Evolutionary conservation across 2,113 vertebrate species (phyloP).

Genomic region (Hypomesus transpacificus): DNA sequence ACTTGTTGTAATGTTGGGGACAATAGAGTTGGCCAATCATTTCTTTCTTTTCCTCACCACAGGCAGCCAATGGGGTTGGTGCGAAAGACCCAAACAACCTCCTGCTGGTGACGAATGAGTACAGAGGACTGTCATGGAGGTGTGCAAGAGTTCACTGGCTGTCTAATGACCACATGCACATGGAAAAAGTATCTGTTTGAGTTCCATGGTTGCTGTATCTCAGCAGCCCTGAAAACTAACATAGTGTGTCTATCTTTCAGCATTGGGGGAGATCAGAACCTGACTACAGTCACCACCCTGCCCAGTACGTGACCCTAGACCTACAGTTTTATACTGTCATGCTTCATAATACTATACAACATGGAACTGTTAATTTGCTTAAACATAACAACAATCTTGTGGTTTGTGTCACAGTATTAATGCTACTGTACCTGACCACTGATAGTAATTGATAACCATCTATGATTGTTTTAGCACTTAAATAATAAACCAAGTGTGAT

Average conservation of each 20-base stretch:
- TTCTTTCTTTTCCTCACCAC: constrained; percentile 23
- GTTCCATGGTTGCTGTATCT: neutral
- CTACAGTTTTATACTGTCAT: too few species aligned
- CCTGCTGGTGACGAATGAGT: constrained; percentile 70
- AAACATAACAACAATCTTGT: neutral
- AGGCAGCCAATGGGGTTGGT: constrained; percentile 86
- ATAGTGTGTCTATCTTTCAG: constrained; percentile 60
- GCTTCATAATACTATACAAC: neutral
- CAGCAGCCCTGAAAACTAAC: constrained; percentile 13
- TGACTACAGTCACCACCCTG: constrained; percentile 81
- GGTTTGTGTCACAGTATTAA: neutral
- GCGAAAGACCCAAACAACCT: constrained; percentile 65
- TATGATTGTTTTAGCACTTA: neutral
- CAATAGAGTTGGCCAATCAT: neutral
- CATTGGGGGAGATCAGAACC: constrained; percentile 79
- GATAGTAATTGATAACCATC: constrained; percentile 3
- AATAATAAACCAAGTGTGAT: neutral
- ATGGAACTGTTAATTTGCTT: neutral
- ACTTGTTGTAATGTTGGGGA: neutral
- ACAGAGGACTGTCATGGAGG: constrained; percentile 89
- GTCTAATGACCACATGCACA: neutral
- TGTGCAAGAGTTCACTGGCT: constrained; percentile 46
- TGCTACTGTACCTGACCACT: neutral
- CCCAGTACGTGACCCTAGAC: constrained; percentile 77
- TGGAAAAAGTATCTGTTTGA: neutral